Conservation (phyloP, 2,888 invertebrate genomes). For the Argyresthia albistria region DNA sequence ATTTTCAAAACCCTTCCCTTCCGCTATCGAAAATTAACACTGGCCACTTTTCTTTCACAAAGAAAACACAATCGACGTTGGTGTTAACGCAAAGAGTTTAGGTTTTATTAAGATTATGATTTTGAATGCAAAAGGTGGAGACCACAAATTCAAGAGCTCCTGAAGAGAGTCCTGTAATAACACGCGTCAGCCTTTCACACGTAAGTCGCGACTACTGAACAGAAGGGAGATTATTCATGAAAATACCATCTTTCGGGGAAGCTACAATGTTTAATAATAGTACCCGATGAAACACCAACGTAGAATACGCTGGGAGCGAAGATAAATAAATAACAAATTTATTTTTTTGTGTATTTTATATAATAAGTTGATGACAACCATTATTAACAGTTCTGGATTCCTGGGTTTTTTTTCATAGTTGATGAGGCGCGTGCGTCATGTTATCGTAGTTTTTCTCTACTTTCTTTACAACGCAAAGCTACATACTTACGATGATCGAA, state of each 20-base stretch:
- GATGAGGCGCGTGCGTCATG: too few relatives aligned
- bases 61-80: too few relatives aligned
- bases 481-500: too few relatives aligned
- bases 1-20: constrained; percentile 29
- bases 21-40: constrained; percentile 26
- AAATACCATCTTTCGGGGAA: constrained; percentile 49
- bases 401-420: too few relatives aligned
- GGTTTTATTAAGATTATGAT: background rate
- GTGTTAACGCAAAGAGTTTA: too few relatives aligned
- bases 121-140: constrained; percentile 13
- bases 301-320: background rate
- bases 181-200: constrained; percentile 37
- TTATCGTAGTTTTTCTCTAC: too few relatives aligned
- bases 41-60: constrained; percentile 4
- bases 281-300: constrained; percentile 21
- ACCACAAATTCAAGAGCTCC: constrained; percentile 43
- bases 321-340: background rate
- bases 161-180: constrained; percentile 41
- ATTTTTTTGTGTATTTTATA: too few relatives aligned
- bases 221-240: constrained; percentile 26
- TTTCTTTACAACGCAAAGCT: too few relatives aligned
- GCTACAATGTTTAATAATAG: constrained; percentile 46
- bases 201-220: constrained; percentile 44
- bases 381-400: too few relatives aligned
- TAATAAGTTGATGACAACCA: too few relatives aligned